A percentile compares a stretch with the other conserved stretches of the same genome.
phyloP scores from a whole-genome alignment of 2,888 invertebrate species.

The Cabera pusaria region DNA sequence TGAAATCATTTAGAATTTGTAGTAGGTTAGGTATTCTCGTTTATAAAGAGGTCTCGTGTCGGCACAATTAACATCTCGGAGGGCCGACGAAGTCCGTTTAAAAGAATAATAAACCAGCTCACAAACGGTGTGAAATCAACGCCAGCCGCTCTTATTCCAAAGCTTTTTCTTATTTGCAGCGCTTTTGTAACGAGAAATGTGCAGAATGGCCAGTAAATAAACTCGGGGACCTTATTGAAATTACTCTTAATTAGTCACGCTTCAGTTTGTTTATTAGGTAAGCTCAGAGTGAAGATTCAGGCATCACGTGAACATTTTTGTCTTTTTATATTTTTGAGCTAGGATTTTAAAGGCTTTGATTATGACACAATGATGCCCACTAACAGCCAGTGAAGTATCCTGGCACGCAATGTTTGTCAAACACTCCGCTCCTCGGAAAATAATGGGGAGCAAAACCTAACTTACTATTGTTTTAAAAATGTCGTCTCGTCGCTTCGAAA shows the following conservation, averaged over 20 bases:
- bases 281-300: too few relatives aligned
- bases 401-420: too few relatives aligned
- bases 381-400: too few relatives aligned
- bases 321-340: too few relatives aligned
- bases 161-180: conserved; percentile 5
- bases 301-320: too few relatives aligned
- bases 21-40: conserved; percentile 4
- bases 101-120: conserved; percentile 54
- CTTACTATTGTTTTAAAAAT: too few relatives aligned
- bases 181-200: conserved; percentile 4
- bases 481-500: too few relatives aligned
- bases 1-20: too few relatives aligned
- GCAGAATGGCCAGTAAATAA: conserved; percentile 6
- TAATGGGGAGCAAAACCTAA: too few relatives aligned
- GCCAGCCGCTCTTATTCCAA: conserved; percentile 4
- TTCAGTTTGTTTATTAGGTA: neutral
- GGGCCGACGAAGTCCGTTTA: conserved; percentile 33
- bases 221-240: conserved; percentile 1
- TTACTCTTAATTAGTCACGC: neutral
- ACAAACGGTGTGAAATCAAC: conserved; percentile 25
- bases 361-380: too few relatives aligned
- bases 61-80: conserved; percentile 51
- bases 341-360: too few relatives aligned
- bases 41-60: conserved; percentile 7
- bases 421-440: too few relatives aligned